phyloP scores from a whole-genome alignment of 1,140 invertebrate species.

The Trinorchestia longiramus region DNA sequence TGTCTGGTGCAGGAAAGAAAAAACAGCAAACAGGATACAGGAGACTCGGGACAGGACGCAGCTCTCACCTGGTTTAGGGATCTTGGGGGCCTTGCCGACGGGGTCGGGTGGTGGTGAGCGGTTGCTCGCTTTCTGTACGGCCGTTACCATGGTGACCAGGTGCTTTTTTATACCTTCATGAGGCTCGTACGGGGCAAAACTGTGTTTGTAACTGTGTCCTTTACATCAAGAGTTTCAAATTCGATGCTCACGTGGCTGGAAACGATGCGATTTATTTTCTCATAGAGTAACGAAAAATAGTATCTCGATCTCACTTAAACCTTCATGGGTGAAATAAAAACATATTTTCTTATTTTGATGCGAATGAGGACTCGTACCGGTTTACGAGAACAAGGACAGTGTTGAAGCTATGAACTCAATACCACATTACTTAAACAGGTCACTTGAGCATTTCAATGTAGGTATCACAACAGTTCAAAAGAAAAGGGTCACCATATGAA shows the following conservation, averaged over 20 bases:
- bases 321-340: not conserved
- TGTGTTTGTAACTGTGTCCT: not conserved
- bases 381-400: too few relatives aligned
- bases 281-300: not conserved
- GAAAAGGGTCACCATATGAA: not conserved
- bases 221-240: not conserved
- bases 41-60: not conserved
- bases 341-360: too few relatives aligned
- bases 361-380: too few relatives aligned
- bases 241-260: not conserved
- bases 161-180: not conserved
- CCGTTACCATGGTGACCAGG: conserved; percentile 34
- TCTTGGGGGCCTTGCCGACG: conserved; percentile 28
- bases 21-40: not conserved
- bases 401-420: not conserved
- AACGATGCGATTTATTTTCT: not conserved
- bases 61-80: conserved; percentile 36
- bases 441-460: too few relatives aligned
- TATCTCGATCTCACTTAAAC: not conserved
- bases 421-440: too few relatives aligned
- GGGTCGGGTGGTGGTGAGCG: conserved; percentile 17
- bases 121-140: conserved; percentile 26
- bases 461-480: not conserved
- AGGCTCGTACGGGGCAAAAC: not conserved
- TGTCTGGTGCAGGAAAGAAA: not conserved